phyloP scores from a whole-genome alignment of 2,797 vertebrate species.

The Amphiprion clarkii region DNA sequence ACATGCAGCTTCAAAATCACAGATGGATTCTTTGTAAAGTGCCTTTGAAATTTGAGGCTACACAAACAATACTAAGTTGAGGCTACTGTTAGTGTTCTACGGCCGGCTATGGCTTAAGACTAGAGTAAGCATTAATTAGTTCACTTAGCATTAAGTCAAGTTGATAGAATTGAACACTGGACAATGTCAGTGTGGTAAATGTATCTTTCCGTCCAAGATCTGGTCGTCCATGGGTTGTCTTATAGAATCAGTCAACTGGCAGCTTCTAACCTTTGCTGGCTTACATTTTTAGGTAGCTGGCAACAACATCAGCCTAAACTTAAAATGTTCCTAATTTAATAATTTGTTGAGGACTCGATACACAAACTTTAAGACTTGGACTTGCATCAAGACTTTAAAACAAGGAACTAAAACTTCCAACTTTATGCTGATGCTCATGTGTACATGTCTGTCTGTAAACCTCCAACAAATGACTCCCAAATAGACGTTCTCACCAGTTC shows the following conservation, averaged over 20 bases:
- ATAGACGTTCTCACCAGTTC: constrained; percentile 68
- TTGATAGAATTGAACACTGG: too few relatives aligned
- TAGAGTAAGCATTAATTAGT: too few relatives aligned
- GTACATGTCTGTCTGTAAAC: background rate
- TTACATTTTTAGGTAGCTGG: too few relatives aligned
- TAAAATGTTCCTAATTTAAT: background rate
- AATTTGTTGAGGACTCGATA: background rate
- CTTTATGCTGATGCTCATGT: background rate
- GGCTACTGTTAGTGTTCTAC: background rate
- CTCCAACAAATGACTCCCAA: constrained; percentile 65
- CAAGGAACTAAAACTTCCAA: background rate
- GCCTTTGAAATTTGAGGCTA: background rate
- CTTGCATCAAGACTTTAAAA: background rate
- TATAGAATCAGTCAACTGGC: too few relatives aligned
- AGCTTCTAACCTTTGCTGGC: too few relatives aligned
- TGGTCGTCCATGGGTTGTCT: too few relatives aligned
- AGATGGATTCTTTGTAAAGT: too few relatives aligned
- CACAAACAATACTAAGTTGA: background rate
- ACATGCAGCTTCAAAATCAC: too few relatives aligned
- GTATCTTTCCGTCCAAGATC: too few relatives aligned
- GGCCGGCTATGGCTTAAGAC: background rate
- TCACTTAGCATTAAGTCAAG: too few relatives aligned
- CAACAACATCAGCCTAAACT: background rate
- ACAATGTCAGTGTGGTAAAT: too few relatives aligned
- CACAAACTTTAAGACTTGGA: background rate